Evolutionary conservation across 2,113 vertebrate genomes (phyloP).

Genomic region (Grammomys surdaster): DNA sequence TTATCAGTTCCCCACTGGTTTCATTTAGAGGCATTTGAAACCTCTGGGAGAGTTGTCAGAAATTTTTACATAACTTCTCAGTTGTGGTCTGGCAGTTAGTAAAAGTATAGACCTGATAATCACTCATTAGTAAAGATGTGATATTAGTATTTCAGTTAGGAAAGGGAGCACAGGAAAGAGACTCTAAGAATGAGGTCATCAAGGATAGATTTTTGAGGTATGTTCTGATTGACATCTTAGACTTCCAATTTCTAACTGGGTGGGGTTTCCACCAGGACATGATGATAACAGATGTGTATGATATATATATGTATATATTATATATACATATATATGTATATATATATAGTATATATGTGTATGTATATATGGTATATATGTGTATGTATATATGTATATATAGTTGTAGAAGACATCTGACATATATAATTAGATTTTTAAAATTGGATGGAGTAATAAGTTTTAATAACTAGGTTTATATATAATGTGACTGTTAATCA

Average conservation of each 20-base stretch:
- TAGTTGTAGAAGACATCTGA: background rate
- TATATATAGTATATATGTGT: too few species aligned
- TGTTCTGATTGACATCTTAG: background rate
- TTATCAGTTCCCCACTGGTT: background rate
- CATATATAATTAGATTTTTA: background rate
- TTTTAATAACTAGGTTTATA: background rate
- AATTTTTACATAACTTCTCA: background rate
- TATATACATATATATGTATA: too few species aligned
- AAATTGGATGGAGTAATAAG: background rate
- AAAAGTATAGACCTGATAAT: background rate
- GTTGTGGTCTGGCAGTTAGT: background rate
- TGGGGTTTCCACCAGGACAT: background rate
- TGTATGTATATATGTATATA: too few species aligned
- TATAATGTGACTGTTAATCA: background rate
- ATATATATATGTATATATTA: too few species aligned
- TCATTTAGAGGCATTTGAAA: constrained; percentile 53
- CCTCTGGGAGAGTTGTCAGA: background rate
- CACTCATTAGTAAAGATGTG: background rate
- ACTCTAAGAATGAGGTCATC: background rate
- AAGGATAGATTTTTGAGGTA: background rate
- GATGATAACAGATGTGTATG: background rate
- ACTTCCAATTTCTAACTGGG: background rate
- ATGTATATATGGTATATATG: too few species aligned
- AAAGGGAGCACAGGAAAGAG: background rate
- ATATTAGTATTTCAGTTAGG: background rate